These are phyloP conservation scores for Aphrophora alni DNA, from an alignment of 2,888 invertebrate species.

Conservation along the genomic window DNA sequence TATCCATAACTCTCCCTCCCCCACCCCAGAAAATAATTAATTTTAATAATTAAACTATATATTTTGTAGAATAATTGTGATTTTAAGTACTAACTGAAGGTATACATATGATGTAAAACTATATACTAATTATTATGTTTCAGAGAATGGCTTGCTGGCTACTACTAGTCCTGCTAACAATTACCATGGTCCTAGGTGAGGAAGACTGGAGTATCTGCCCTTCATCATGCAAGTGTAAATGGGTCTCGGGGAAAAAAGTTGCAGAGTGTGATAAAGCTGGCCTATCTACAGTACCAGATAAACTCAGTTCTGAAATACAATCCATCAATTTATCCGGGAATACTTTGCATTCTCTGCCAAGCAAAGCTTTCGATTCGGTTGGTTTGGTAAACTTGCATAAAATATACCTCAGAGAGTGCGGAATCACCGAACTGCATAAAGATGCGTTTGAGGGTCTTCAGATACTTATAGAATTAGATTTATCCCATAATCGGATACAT, in stretches of 20 bases:
- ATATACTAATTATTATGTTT: constrained; percentile 9
- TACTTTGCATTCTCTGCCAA: constrained; percentile 68
- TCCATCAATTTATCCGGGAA: constrained; percentile 74
- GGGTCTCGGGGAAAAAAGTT: constrained; percentile 83
- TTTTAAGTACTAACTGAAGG: too few relatives aligned
- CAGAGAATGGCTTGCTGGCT: constrained; percentile 40
- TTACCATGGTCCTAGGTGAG: constrained; percentile 57
- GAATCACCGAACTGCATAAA: constrained; percentile 73
- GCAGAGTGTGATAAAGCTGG: constrained; percentile 77
- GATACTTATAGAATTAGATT: constrained; percentile 69
- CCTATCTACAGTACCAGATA: constrained; percentile 73
- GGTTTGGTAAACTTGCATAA: constrained; percentile 82
- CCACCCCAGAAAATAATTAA: too few relatives aligned
- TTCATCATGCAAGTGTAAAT: constrained; percentile 78
- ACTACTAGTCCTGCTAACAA: constrained; percentile 53
- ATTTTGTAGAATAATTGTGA: too few relatives aligned
- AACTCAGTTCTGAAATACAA: constrained; percentile 70
- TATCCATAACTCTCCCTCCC: too few relatives aligned
- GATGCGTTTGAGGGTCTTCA: constrained; percentile 75
- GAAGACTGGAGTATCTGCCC: constrained; percentile 66
- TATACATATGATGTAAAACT: too few relatives aligned
- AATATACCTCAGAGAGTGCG: constrained; percentile 75
- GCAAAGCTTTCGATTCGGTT: constrained; percentile 72
- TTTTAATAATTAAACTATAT: too few relatives aligned
- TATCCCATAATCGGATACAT: constrained; percentile 71